Percentiles rank a stretch among this genome's conserved stretches.
phyloP scores from a whole-genome alignment of 2,888 invertebrate genomes.

The Syrphus vitripennis region DNA sequence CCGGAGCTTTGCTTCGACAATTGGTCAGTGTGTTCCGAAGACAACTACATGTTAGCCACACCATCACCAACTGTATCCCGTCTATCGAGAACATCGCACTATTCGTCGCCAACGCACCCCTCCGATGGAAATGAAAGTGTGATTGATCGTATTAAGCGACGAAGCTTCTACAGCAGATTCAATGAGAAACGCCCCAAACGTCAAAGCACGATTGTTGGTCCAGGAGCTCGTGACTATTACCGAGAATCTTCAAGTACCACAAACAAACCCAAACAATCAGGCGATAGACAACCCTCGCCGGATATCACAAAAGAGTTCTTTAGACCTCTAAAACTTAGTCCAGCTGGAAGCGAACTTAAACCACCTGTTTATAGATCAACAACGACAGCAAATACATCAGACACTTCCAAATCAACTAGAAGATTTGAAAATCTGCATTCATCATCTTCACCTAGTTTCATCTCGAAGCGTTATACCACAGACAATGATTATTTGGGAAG shows the following conservation, averaged over 20 bases:
- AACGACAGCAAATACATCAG: slow-evolving; percentile 75
- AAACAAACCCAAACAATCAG: slow-evolving; percentile 73
- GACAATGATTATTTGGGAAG: slow-evolving; percentile 75
- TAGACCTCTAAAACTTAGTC: slow-evolving; percentile 78
- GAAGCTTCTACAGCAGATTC: slow-evolving; percentile 94
- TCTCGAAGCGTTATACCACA: slow-evolving; percentile 75
- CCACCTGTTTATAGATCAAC: slow-evolving; percentile 78
- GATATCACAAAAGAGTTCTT: slow-evolving; percentile 79
- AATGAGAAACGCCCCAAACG: slow-evolving; percentile 90
- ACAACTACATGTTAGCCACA: slow-evolving; percentile 78
- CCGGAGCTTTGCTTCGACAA: slow-evolving; percentile 84
- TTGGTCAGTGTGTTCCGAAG: slow-evolving; percentile 86
- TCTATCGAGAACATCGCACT: slow-evolving; percentile 81
- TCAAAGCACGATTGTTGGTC: slow-evolving; percentile 86
- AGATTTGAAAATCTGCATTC: slow-evolving; percentile 77
- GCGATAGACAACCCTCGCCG: slow-evolving; percentile 77
- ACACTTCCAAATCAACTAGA: slow-evolving; percentile 76
- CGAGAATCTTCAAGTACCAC: slow-evolving; percentile 74
- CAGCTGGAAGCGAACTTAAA: slow-evolving; percentile 79
- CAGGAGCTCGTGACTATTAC: slow-evolving; percentile 83
- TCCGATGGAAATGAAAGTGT: slow-evolving; percentile 86
- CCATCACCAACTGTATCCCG: slow-evolving; percentile 79
- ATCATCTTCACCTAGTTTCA: slow-evolving; percentile 77
- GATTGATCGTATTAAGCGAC: slow-evolving; percentile 92
- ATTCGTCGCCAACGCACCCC: slow-evolving; percentile 78